Conservation (phyloP, 1,140 invertebrate species). For the Hypothenemus hampei region DNA sequence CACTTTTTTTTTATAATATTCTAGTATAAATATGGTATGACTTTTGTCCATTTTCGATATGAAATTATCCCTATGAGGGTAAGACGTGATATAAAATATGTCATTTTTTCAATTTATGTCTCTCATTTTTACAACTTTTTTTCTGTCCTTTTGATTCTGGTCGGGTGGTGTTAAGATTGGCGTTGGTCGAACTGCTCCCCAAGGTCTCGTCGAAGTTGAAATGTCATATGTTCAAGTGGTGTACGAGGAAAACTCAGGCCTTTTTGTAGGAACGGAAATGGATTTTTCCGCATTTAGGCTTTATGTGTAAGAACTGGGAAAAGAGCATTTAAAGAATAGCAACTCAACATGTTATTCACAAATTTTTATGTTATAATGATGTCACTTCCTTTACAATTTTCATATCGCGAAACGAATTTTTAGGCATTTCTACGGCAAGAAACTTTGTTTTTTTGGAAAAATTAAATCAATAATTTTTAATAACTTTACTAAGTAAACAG, state of each 20-base stretch:
- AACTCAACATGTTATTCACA: too few species aligned
- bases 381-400: background rate
- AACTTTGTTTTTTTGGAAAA: background rate
- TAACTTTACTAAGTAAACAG: background rate
- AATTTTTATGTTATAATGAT: too few species aligned
- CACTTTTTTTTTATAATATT: constrained; percentile 18
- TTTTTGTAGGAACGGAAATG: too few species aligned
- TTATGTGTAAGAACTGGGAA: too few species aligned
- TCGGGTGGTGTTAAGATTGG: constrained; percentile 40
- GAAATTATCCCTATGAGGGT: constrained; percentile 12
- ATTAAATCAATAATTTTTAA: too few species aligned
- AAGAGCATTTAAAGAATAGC: too few species aligned
- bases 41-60: too few species aligned
- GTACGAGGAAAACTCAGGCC: too few species aligned
- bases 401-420: background rate
- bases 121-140: constrained; percentile 41
- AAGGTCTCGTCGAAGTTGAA: constrained; percentile 41
- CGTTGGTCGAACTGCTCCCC: constrained; percentile 42
- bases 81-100: constrained; percentile 35
- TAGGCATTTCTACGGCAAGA: background rate
- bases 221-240: constrained; percentile 44
- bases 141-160: constrained; percentile 28
- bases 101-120: constrained; percentile 44
- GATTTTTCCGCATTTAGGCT: too few species aligned
- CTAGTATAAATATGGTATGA: too few species aligned